Base-by-base conservation (phyloP, 2,888 invertebrate species). In the Drosophila colorata region DNA sequence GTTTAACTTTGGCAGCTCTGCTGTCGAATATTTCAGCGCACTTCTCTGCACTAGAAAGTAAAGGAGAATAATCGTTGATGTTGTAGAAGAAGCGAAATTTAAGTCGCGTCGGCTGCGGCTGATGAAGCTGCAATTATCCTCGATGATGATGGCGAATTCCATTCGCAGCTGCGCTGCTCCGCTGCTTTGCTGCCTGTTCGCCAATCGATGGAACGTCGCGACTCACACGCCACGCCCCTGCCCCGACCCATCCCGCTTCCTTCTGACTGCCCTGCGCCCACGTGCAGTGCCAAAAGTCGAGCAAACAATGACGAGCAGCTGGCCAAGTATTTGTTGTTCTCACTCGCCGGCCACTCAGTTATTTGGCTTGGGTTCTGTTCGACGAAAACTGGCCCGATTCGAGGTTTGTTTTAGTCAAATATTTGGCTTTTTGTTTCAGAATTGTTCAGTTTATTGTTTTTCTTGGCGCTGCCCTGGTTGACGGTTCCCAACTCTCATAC, bases 301-400 rank as follows among this genome's bases (percentile, higher is more conserved):
- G 66, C 78, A 77, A 86, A 82, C 84, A 84, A 87, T 86, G 86
- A 84, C 73, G 84, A 84, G 80, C 80, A 87, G 86, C 79, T 80
- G 77, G 71, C 51, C 68, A 87, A 82, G 76, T 86, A 84, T 87
- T 84, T 86, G 65, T 63, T 79, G 74, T 87, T 87, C 86, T 86
- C 86, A 86, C 86, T 84, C 80, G 55, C 35, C 52, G 52, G 49
- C 41, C 23, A 28, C 72, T 58, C 47, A 68, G 64, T 63, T 73
- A 65, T 75, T 69, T 23, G 37, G 40, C 31, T 16, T 8, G 35
- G 31, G 35, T 4, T 33, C 33, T 2, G 33, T 31, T 37, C 46
- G 16, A 13, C 43, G 40, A 41, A 49, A 74, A 55, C 48, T 70
- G 60, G 64, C 56, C 44, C 37, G 65, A 46, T 69, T 65, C 48